These are phyloP conservation scores for Trissolcus brochymenae DNA, from an alignment of 2,888 invertebrate genomes.

Conservation along the genomic window DNA sequence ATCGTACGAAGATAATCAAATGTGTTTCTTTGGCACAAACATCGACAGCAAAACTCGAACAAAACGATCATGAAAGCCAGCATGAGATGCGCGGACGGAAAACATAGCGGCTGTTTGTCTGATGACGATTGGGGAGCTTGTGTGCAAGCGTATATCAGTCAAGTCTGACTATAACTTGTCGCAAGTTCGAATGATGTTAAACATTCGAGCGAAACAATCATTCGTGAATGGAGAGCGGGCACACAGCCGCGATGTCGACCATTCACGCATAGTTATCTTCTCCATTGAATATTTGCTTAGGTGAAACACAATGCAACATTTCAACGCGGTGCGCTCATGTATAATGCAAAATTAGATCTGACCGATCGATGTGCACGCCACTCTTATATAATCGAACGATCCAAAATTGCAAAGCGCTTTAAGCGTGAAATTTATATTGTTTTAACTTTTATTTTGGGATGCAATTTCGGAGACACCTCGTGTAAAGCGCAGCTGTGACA, in stretches of 20 bases:
- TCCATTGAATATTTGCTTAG: conserved; percentile 36
- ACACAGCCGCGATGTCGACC: conserved; percentile 18
- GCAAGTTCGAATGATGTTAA: conserved; percentile 35
- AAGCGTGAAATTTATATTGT: conserved; percentile 14
- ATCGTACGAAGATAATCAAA: too few relatives aligned
- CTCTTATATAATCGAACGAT: conserved; percentile 13
- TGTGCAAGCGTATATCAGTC: conserved; percentile 28
- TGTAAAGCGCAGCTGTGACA: too few relatives aligned
- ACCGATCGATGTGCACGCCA: conserved; percentile 26
- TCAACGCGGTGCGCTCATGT: conserved; percentile 22
- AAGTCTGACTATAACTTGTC: conserved; percentile 37
- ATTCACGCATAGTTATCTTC: conserved; percentile 45
- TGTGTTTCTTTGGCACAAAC: too few relatives aligned
- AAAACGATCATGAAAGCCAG: neutral
- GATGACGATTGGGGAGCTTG: neutral
- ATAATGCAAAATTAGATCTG: conserved; percentile 26
- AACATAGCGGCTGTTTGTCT: neutral
- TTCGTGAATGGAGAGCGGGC: conserved; percentile 23
- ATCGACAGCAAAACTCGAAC: neutral
- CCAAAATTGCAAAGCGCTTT: neutral
- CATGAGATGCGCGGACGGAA: neutral
- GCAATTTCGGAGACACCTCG: neutral
- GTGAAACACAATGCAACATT: conserved; percentile 35
- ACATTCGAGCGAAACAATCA: conserved; percentile 37
- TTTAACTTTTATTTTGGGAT: conserved; percentile 16